phyloP scores from a whole-genome alignment of 2,113 vertebrate genomes.

The Corythornis cristatus region DNA sequence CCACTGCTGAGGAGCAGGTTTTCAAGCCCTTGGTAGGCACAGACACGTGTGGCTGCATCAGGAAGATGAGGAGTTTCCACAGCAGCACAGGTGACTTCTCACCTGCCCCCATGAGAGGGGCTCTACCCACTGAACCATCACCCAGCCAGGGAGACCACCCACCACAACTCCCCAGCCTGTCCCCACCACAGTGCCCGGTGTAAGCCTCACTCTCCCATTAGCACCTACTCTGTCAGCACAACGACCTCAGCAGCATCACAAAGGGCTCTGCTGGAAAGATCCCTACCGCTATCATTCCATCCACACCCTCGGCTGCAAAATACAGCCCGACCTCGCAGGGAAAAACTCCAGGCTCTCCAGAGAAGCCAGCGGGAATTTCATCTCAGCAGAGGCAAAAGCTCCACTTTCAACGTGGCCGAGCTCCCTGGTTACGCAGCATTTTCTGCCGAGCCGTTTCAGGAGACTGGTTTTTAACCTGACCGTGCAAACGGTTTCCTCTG shows the following conservation, averaged over 20 bases:
- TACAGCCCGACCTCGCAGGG: neutral
- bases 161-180: neutral
- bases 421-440: neutral
- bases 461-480: neutral
- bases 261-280: neutral
- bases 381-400: neutral
- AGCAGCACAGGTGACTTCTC: neutral
- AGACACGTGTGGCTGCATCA: accelerated
- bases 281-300: accelerated
- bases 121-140: neutral
- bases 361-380: neutral
- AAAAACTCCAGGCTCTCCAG: accelerated
- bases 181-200: accelerated
- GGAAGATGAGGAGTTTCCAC: accelerated
- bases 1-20: accelerated
- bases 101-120: neutral
- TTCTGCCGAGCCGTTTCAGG: accelerated
- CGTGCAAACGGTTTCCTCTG: accelerated
- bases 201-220: accelerated
- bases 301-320: neutral
- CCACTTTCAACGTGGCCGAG: accelerated
- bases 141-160: neutral
- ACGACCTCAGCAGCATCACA: neutral
- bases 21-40: neutral
- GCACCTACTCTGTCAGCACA: neutral